Evolutionary conservation across 2,888 invertebrate species (phyloP), one percentile per base, ranked within the genome.

Genomic region (Amphipoea oculea): DNA sequence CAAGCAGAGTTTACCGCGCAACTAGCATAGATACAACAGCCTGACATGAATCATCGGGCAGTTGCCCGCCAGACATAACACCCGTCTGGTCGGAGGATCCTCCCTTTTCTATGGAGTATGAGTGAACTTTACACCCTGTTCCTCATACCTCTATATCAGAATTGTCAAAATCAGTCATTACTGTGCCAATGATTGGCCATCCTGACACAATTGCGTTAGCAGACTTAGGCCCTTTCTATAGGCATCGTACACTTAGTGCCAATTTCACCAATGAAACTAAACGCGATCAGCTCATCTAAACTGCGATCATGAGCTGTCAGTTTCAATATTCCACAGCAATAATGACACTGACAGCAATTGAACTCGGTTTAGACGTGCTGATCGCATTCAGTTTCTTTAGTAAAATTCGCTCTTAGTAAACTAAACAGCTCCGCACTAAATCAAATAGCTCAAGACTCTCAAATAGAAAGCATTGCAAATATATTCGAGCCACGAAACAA

Each of bases 401-500:
- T n/a, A 1, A n/a, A 60, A 60, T n/a, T n/a, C n/a, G 60, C 60
- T n/a, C 60, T 77, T 74, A 65, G 75, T 71, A 70, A 73, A 20
- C 81, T n/a, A 67, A 85, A 71, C 70, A 69, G 70, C 54, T 63
- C 63, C 36, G 45, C 71, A 74, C 68, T 48, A 73, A 82, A 85
- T 82, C 76, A 84, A 81, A 77, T 68, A 81, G 70, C 71, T 73
- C 75, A 40, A 72, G 67, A 82, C 68, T 77, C 74, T 84, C 74
- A 75, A 84, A 85, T 78, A 82, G 84, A 72, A 65, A 76, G 73
- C 62, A 81, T 83, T 54, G 76, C 84, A 79, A 84, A 82, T 86
- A 79, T 88, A 86, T 85, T 88, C 79, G 85, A 66, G 78, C 87
- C 83, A 85, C 88, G 82, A 84, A 88, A 85, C 85, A 84, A 82